A percentile compares a stretch with the other conserved stretches of the same genome.
Evolutionary conservation across 2,113 vertebrate genomes (phyloP).

Genomic region (Plotosus lineatus): DNA sequence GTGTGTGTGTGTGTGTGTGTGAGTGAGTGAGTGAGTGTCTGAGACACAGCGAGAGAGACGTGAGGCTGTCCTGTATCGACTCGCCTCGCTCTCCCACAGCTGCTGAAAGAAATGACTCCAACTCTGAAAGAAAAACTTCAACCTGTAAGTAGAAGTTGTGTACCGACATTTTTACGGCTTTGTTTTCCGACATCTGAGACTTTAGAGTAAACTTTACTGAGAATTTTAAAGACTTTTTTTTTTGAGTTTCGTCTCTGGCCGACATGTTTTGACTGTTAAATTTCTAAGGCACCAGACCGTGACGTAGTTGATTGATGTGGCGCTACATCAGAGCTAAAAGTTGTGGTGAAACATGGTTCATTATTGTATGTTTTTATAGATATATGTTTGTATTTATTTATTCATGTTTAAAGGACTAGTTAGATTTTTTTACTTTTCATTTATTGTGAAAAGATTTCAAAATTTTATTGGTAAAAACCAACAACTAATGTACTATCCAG

Average conservation of each 20-base stretch:
- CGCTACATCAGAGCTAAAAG: background rate
- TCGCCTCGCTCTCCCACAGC: conserved; percentile 50
- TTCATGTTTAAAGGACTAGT: too few relatives aligned
- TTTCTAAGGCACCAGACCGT: background rate
- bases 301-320: background rate
- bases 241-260: background rate
- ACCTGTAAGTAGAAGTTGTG: conserved; percentile 68
- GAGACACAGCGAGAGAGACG: conserved; percentile 30
- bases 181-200: background rate
- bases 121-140: conserved; percentile 74
- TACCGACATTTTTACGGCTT: background rate
- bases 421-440: too few relatives aligned
- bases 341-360: background rate
- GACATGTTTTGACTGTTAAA: background rate
- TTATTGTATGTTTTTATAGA: too few relatives aligned
- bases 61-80: conserved; percentile 46
- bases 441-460: too few relatives aligned
- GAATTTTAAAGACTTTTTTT: background rate
- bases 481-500: too few relatives aligned
- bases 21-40: conserved; percentile 21
- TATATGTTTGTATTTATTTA: too few relatives aligned
- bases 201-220: background rate
- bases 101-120: conserved; percentile 59
- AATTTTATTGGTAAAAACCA: too few relatives aligned
- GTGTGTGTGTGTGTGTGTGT: conserved; percentile 16